A percentile compares a stretch with the other conserved stretches of the same genome.
Conservation (phyloP, 2,888 invertebrate genomes). For the Drosophila anomalata region DNA sequence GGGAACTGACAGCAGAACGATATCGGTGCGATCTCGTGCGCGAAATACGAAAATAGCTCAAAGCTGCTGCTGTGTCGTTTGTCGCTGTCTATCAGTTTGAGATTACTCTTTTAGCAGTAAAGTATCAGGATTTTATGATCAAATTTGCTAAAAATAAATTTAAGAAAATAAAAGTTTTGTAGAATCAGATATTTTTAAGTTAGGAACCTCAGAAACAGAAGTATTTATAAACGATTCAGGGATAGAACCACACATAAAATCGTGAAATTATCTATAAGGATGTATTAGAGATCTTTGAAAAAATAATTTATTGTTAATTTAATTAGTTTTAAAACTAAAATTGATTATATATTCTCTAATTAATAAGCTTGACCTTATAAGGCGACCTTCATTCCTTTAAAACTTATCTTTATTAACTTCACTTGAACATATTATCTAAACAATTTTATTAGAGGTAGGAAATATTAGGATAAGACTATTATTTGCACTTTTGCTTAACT, state of each 20-base stretch:
- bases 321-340: neutral
- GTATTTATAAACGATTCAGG: no score
- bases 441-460: neutral
- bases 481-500: neutral
- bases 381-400: neutral
- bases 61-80: slow-evolving; percentile 45
- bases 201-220: no score
- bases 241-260: neutral
- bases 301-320: neutral
- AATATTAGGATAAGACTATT: slow-evolving; percentile 2
- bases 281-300: neutral
- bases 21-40: slow-evolving; percentile 70
- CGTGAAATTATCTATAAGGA: neutral
- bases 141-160: neutral
- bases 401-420: neutral
- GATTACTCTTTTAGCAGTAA: slow-evolving; percentile 16
- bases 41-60: slow-evolving; percentile 54
- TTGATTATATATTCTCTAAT: neutral
- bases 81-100: slow-evolving; percentile 30
- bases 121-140: neutral
- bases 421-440: neutral
- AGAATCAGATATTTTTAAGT: no score
- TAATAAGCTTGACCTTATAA: neutral
- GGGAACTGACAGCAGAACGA: slow-evolving; percentile 26
- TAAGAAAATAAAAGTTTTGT: neutral